Evolutionary conservation across 2,113 vertebrate species (phyloP).

Genomic region (Neogobius melanostomus): DNA sequence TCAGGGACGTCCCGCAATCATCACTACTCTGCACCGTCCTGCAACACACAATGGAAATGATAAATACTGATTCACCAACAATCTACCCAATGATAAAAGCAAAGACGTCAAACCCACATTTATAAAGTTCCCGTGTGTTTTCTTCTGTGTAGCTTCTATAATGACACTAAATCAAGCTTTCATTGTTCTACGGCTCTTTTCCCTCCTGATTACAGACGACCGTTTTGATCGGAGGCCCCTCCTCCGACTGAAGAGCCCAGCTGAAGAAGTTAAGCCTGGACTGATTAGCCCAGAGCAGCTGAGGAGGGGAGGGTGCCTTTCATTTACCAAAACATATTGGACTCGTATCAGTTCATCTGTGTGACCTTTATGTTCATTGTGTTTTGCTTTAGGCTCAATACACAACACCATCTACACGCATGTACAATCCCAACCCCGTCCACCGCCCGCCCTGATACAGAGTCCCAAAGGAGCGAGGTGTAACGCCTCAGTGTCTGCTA

Average conservation of each 20-base stretch:
- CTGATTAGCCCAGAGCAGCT: conserved; percentile 31
- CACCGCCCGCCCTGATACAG: conserved; percentile 33
- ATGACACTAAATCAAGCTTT: not conserved
- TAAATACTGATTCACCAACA: not conserved
- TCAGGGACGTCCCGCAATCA: conserved; percentile 51
- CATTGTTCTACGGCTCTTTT: not conserved
- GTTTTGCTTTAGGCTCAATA: conserved; percentile 7
- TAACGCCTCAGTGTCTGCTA: conserved; percentile 36
- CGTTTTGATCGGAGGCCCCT: conserved; percentile 1
- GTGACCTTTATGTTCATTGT: conserved; percentile 9
- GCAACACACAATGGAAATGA: conserved; percentile 65
- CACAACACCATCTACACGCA: conserved; percentile 36
- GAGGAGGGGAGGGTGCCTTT: conserved; percentile 25
- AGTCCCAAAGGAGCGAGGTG: conserved; percentile 37
- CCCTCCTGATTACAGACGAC: conserved; percentile 13
- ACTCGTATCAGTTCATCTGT: conserved; percentile 2
- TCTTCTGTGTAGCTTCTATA: not conserved
- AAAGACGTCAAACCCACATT: no score
- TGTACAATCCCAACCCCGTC: conserved; percentile 25
- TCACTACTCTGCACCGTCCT: conserved; percentile 31
- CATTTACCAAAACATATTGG: conserved; percentile 4
- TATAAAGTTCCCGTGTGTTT: conserved; percentile 47
- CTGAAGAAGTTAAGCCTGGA: conserved; percentile 31
- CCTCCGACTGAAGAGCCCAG: conserved; percentile 10
- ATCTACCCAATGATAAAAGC: not conserved